Base-by-base conservation (phyloP, 2,797 vertebrate genomes). In the Micrastur ruficollis region DNA sequence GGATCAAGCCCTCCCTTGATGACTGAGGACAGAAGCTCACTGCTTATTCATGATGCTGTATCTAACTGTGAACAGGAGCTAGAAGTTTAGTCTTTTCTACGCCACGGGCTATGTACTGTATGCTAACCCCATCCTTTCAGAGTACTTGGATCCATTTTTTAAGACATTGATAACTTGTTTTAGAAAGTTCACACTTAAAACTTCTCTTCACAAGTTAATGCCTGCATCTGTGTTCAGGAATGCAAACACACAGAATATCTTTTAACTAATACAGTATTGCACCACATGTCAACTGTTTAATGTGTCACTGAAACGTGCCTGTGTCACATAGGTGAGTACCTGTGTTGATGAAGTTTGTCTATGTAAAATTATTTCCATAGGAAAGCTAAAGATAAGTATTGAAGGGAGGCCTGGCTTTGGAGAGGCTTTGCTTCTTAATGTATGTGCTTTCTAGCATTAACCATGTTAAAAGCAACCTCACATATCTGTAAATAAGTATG, bases 1-100 rank as follows among this genome's bases (percentile, higher is more conserved):
- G 70, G 89, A 97, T 94, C 91, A 96, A 96, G 79, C 34, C 84
- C 70, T 91, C 66, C 31, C 58, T 62, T 94, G 91, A 93, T 92
- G 46, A 58, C 81, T 83, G 71, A 88, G 67, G 95, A 85, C 79
- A 92, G 94, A 95, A 92, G 21, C 36, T 96, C 63, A 19, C 61
- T 90, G 90, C 74, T 95, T 90, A 58, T 97, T 96, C 71, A 29
- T 85, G 81, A 29, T 75, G 38, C 68, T 85, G 20, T 71, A 40
- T 91, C n/a, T 70, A 76, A 61, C 65, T 67, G 78, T 86, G 59
- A 93, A 70, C 66, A 80, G 46, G 56, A 91, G 56, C 31, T 82
- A 61, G 38, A 90, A 67, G 32, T 90, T 89, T 63, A 68, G 52
- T 93, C 49, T 76, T 23, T 86, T 52, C 66, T 47, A 38, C 83